These are phyloP conservation scores for Amblyopsis hoosieri DNA, from an alignment of 2,797 vertebrate genomes.

Conservation along the genomic window DNA sequence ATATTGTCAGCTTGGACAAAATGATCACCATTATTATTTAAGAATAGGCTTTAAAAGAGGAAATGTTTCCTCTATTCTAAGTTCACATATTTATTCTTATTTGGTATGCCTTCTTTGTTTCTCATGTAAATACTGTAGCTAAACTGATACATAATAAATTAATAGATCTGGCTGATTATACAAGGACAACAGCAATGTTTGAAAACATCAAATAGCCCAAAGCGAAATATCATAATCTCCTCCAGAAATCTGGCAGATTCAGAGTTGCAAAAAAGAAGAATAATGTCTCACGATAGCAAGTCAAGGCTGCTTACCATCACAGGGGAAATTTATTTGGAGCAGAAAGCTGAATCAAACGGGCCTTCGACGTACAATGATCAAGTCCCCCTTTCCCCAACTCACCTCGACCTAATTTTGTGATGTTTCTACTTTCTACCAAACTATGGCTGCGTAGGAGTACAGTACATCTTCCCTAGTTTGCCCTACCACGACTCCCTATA, in stretches of 20 bases:
- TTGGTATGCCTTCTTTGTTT: too few relatives aligned
- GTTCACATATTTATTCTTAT: too few relatives aligned
- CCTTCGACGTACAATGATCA: constrained; percentile 30
- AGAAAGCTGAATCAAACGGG: constrained; percentile 39
- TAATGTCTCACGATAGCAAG: constrained; percentile 20
- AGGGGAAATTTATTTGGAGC: constrained; percentile 16
- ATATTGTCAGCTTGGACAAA: too few relatives aligned
- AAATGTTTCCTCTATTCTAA: too few relatives aligned
- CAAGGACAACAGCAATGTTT: too few relatives aligned
- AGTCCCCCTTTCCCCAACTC: constrained; percentile 46
- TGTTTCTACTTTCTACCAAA: constrained; percentile 29
- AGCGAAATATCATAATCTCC: constrained; percentile 19
- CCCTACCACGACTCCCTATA: neutral
- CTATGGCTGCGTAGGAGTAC: constrained; percentile 31
- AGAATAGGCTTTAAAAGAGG: too few relatives aligned
- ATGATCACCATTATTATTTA: too few relatives aligned
- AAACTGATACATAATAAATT: too few relatives aligned
- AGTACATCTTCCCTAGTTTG: constrained; percentile 1
- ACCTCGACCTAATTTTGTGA: constrained; percentile 57
- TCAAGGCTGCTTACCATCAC: constrained; percentile 47
- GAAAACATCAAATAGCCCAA: neutral
- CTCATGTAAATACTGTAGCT: too few relatives aligned
- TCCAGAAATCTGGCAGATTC: constrained; percentile 4
- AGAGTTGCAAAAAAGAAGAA: constrained; percentile 18
- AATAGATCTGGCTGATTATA: too few relatives aligned